Percentiles rank a stretch among this genome's conserved stretches.
Conservation (phyloP, 2,797 vertebrate species). For the Coregonus suidteri region DNA sequence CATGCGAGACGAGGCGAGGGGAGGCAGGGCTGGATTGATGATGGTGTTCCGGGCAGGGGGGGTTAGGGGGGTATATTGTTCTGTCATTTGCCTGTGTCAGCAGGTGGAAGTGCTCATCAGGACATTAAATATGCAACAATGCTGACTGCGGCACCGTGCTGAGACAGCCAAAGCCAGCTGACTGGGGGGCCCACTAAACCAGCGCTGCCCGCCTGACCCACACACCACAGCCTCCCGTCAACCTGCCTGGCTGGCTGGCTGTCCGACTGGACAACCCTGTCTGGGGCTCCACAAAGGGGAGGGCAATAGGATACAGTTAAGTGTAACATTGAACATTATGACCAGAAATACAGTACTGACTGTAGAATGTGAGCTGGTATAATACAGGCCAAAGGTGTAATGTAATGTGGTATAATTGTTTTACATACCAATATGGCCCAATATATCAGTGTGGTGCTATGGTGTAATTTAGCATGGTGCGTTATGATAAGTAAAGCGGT, state of each 20-base stretch:
- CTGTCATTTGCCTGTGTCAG: constrained; percentile 99
- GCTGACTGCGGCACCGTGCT: constrained; percentile 93
- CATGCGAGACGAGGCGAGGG: constrained; percentile 51
- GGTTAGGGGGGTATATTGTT: constrained; percentile 84
- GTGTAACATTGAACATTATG: background rate
- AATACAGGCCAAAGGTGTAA: background rate
- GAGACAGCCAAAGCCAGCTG: constrained; percentile 80
- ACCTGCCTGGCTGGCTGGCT: constrained; percentile 11
- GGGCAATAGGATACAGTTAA: background rate
- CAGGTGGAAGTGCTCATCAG: constrained; percentile 96
- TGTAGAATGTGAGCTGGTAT: background rate
- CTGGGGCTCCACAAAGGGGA: background rate
- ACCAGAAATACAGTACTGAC: background rate
- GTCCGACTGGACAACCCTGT: background rate
- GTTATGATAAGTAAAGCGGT: background rate
- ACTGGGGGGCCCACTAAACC: constrained; percentile 50
- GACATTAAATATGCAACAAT: constrained; percentile 99
- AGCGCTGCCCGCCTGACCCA: constrained; percentile 11
- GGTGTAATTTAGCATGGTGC: background rate
- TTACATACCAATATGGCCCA: background rate
- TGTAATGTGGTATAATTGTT: background rate
- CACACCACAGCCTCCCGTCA: constrained; percentile 12
- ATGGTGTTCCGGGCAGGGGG: constrained; percentile 75
- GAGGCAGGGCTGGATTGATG: constrained; percentile 76
- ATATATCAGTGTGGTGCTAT: background rate